Base-by-base conservation (phyloP, 1,140 invertebrate species). In the Drosophila serrata region DNA sequence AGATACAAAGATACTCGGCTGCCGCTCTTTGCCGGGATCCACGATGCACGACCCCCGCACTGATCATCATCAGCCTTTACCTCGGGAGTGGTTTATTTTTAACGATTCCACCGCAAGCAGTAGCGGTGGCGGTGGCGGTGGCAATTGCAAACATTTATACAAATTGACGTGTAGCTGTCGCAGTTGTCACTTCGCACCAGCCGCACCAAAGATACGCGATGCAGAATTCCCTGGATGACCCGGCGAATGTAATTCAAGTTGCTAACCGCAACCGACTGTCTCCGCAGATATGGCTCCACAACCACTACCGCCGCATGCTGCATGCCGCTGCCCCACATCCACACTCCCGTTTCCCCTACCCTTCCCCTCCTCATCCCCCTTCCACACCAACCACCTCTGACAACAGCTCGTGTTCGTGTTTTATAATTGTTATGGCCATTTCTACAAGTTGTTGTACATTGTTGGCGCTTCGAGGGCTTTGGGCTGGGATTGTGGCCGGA, bases 141-240 rank as follows among this genome's bases (percentile, higher is more conserved):
- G 80, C 84, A 84, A 70, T 72, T 65, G 68, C 68, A 64, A 62
- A 75, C 85, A 80, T 90, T 88, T 81, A 72, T 78, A 88, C 80
- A 88, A 80, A 88, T 88, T 75, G 84, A 87, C 77, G 80, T 80
- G 74, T 80, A 64, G 43, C 80, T 70, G 73, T 75, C 77, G 43
- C 51, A 42, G 57, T 68, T 81, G 85, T 84, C 82, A 88, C 84
- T 73, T 77, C 57, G 48, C n/a, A n/a, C 69, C 60, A 70, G 60
- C 59, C 62, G 29, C 67, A 74, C 24, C 39, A 56, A 48, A 75
- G 63, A 70, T 67, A 67, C 70, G 63, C 73, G 65, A 65, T 37
- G 68, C 42, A 29, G 45, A 55, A 45, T 79, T 53, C 57, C 45
- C 60, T 39, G 74, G 58, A 70, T 61, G 45, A 61, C 40, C 37